These are phyloP conservation scores for Xerus inauris DNA, from an alignment of 2,113 vertebrate genomes.

Conservation along the genomic window DNA sequence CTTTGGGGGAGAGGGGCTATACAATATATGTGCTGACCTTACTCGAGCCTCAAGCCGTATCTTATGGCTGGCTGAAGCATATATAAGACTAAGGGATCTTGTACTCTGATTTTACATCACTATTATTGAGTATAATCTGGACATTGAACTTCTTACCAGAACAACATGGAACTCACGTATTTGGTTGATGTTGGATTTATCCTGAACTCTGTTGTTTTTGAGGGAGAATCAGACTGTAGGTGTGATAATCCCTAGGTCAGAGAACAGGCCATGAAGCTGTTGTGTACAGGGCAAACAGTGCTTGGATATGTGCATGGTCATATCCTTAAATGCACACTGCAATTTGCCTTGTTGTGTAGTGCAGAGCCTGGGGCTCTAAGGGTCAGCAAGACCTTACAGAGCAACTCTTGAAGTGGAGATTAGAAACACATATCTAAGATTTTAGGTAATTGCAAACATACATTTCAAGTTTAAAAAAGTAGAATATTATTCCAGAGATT, in stretches of 20 bases:
- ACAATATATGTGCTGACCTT: not conserved
- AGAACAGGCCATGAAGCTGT: not conserved
- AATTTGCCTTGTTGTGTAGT: not conserved
- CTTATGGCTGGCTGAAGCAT: not conserved
- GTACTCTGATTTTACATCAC: not conserved
- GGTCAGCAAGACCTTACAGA: not conserved
- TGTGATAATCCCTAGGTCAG: not conserved
- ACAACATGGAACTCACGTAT: not conserved
- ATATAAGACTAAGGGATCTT: not conserved
- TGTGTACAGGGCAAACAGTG: not conserved
- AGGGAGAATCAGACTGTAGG: not conserved
- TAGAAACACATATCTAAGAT: not conserved
- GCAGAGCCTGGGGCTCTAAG: accelerated
- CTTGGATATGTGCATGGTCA: not conserved
- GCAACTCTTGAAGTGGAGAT: not conserved
- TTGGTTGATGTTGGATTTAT: not conserved
- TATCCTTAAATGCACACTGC: not conserved
- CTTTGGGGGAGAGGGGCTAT: not conserved
- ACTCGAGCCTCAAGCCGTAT: not conserved
- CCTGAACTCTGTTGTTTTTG: not conserved
- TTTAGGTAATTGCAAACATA: not conserved
- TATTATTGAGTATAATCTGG: not conserved
- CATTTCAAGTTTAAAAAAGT: not conserved
- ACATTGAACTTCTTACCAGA: not conserved
- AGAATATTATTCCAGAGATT: not conserved